Conservation (phyloP, 2,113 vertebrate species). For the Elaphurus davidianus region DNA sequence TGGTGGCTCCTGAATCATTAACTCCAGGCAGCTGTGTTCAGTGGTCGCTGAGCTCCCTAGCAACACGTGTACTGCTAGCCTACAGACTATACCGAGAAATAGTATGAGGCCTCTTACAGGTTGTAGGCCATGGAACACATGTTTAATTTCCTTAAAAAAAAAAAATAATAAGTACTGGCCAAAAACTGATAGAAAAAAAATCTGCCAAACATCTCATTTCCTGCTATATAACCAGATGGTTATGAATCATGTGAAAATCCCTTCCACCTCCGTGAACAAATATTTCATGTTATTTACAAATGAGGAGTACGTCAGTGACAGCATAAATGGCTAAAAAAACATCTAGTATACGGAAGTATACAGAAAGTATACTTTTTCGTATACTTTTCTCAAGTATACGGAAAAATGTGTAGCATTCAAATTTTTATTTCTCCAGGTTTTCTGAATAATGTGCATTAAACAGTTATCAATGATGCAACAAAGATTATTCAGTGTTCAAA, state of each 20-base stretch:
- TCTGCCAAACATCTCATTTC: conserved; percentile 66
- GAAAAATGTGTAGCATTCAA: not conserved
- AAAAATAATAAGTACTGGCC: not conserved
- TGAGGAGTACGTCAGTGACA: not conserved
- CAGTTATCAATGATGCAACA: not conserved
- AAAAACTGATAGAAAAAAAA: conserved; percentile 22
- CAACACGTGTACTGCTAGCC: not conserved
- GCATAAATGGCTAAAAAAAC: not conserved
- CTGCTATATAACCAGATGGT: conserved; percentile 61
- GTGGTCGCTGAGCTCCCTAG: fast-evolving
- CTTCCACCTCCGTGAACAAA: conserved; percentile 28
- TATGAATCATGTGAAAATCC: conserved; percentile 64
- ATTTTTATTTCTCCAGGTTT: not conserved
- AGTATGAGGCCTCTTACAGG: not conserved
- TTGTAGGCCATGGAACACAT: conserved; percentile 60
- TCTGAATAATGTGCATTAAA: not conserved
- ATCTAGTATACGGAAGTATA: not conserved
- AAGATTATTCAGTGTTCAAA: not conserved
- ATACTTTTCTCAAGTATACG: not conserved
- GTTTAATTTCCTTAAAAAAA: conserved; percentile 36
- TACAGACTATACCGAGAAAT: not conserved
- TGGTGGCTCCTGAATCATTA: not conserved
- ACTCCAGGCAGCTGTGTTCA: conserved; percentile 20
- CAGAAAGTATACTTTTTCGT: not conserved
- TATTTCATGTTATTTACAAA: conserved; percentile 53